phyloP scores from a whole-genome alignment of 2,113 vertebrate species.

The Saccopteryx leptura region DNA sequence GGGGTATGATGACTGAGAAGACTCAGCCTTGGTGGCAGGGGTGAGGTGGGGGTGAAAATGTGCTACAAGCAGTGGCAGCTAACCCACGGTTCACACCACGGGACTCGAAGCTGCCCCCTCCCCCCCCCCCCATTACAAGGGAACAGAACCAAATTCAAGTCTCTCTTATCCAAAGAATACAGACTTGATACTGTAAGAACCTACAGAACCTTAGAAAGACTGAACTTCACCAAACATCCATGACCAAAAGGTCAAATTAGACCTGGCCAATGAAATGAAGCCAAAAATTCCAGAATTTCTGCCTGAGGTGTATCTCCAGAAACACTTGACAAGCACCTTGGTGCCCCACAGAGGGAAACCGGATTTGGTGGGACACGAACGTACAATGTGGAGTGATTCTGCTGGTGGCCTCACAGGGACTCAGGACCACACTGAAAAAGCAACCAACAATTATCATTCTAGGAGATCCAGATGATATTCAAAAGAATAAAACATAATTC shows the following conservation, averaged over 20 bases:
- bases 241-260: not conserved
- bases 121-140: not conserved
- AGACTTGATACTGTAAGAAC: not conserved
- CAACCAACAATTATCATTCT: not conserved
- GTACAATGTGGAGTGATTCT: not conserved
- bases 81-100: not conserved
- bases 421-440: not conserved
- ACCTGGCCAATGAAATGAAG: not conserved
- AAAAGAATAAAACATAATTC: constrained; percentile 31
- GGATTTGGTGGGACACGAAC: not conserved
- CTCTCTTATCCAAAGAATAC: not conserved
- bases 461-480: not conserved
- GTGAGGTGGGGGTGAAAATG: not conserved
- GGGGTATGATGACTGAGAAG: not conserved
- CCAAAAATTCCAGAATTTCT: not conserved
- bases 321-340: not conserved
- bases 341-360: not conserved
- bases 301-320: not conserved
- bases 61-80: not conserved
- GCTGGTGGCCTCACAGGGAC: not conserved
- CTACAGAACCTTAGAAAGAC: not conserved
- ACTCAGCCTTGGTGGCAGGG: too few relatives aligned
- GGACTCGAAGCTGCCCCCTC: not conserved
- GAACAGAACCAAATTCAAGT: constrained; percentile 3
- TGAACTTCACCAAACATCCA: not conserved